Base-by-base conservation (phyloP, 64 coral and sea anemone species). In the Stylophora pistillata region DNA sequence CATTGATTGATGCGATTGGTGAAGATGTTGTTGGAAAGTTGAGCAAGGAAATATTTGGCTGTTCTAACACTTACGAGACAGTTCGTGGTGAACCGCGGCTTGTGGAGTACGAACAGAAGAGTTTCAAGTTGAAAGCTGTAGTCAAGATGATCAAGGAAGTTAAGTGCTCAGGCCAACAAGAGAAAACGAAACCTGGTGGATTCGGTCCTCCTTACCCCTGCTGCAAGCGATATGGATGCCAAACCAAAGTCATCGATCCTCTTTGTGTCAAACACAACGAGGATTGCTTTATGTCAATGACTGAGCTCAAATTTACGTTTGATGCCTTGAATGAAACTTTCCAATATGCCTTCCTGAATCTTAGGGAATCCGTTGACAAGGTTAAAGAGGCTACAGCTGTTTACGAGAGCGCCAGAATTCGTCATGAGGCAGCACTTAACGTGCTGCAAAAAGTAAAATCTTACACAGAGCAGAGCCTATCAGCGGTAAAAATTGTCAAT, bases 401-500 rank as follows among this genome's bases (percentile, higher is more conserved):
- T 34, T 66, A 33, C 32, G 80, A 83, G 21, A 66, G 64, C 34
- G 80, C 59, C 1, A 83, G 59, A 83, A 14, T 83, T 3, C 80
- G 29, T 20, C 80, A 83, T 33, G 63, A 29, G 14, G 31, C 12
- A 4, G 80, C 80, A 23, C 29, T 83, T 15, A 64, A 13, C 11
- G 17, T 21, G 28, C 26, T 83, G 4, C 32, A 83, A 18, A 56
- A 83, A 14, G 63, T 83, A 13, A 34, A 83, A 83, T 56, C 80
- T 15, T 15, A 83, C 28, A 66, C 32, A 15, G 32, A 83, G 33
- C 80, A 65, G 57, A 16, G 57, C 29, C 23, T 65, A 10, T 83
- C 80, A 83, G 58, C 33, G 10, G 80, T 83, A 28, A 58, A 83
- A 21, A 83, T 83, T 56, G 13, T 56, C 30, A 83, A 83, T 83